phyloP scores from a whole-genome alignment of 2,797 vertebrate species.

The Phataginus tricuspis region DNA sequence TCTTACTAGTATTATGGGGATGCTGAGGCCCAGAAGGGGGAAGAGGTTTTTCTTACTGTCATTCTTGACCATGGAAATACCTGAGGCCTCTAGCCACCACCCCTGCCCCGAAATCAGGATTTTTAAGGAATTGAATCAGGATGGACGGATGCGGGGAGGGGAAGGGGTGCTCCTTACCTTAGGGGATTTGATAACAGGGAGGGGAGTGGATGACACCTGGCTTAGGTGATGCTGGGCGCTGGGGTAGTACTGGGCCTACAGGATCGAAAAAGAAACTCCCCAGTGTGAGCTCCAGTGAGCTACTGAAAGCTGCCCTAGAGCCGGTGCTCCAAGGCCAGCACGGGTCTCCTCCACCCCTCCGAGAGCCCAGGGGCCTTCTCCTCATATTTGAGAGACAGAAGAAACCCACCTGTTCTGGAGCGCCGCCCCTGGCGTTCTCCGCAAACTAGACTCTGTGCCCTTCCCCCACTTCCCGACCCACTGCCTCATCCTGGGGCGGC shows the following conservation, averaged over 20 bases:
- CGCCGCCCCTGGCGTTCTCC: neutral
- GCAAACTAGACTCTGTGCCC: neutral
- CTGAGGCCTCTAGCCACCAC: neutral
- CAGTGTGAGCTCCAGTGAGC: neutral
- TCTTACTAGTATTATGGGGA: neutral
- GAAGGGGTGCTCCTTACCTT: neutral
- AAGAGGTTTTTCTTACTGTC: neutral
- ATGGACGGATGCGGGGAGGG: neutral
- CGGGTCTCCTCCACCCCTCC: neutral
- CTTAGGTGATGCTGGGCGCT: neutral
- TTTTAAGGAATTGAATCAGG: neutral
- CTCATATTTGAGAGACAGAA: neutral
- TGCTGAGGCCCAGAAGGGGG: neutral
- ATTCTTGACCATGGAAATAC: constrained; percentile 13
- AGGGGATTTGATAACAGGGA: neutral
- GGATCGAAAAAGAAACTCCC: neutral
- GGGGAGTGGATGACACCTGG: neutral
- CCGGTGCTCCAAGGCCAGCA: neutral
- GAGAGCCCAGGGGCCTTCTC: neutral
- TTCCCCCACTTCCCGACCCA: neutral
- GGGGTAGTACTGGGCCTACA: neutral
- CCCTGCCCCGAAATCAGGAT: neutral
- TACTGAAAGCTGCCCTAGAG: neutral
- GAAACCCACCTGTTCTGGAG: neutral
- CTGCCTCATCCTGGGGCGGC: neutral